Evolutionary conservation across 2,888 invertebrate species (phyloP).

Genomic region (Pilophorus perplexus): DNA sequence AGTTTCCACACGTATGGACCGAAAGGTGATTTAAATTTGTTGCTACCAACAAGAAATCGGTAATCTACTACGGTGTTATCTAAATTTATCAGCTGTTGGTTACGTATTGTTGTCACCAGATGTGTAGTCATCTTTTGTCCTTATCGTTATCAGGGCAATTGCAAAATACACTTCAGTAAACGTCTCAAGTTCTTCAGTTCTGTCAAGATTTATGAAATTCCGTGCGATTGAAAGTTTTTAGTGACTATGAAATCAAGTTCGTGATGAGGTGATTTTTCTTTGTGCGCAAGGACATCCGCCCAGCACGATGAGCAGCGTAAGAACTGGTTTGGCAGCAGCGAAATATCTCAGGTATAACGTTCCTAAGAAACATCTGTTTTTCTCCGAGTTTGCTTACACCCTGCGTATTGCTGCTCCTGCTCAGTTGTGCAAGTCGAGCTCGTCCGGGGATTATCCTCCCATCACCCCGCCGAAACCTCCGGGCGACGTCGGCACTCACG

Average conservation of each 20-base stretch:
- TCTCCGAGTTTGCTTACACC: conserved; percentile 17
- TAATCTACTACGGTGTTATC: too few species aligned
- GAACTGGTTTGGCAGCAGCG: conserved; percentile 54
- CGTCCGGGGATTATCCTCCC: conserved; percentile 15
- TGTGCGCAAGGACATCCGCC: conserved; percentile 26
- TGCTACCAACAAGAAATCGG: too few species aligned
- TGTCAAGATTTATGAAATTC: conserved; percentile 13
- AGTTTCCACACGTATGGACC: conserved; percentile 38
- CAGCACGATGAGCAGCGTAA: conserved; percentile 53
- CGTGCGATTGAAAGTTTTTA: conserved; percentile 15
- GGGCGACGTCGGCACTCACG: conserved; percentile 16
- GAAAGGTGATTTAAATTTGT: conserved; percentile 18
- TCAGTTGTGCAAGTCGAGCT: conserved; percentile 14
- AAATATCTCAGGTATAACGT: conserved; percentile 50
- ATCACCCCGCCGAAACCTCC: conserved; percentile 30
- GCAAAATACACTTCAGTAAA: conserved; percentile 36
- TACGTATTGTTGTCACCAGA: conserved; percentile 31
- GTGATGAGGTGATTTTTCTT: conserved; percentile 28
- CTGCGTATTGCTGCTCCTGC: conserved; percentile 7
- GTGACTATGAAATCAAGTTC: conserved; percentile 18
- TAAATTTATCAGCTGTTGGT: conserved; percentile 27
- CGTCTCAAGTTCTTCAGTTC: conserved; percentile 17
- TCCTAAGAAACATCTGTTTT: conserved; percentile 36
- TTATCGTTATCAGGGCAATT: conserved; percentile 36
- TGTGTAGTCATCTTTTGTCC: conserved; percentile 25